A percentile compares a stretch with the other conserved stretches of the same genome.
Evolutionary conservation across 2,797 vertebrate genomes (phyloP).

Genomic region (Scomberomorus guttatus): DNA sequence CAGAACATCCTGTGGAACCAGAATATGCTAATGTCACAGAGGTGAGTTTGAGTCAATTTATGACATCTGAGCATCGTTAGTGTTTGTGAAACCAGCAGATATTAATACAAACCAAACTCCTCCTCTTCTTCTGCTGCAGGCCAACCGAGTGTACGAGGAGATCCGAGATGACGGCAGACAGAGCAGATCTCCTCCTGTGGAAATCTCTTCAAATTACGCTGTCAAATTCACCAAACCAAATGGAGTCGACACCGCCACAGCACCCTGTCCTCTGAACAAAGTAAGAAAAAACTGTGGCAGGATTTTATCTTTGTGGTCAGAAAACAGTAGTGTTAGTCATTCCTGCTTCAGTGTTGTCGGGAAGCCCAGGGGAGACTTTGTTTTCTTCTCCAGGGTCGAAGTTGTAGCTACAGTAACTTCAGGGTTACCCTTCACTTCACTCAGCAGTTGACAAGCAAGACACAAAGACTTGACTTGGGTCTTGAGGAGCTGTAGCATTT

Average conservation of each 20-base stretch:
- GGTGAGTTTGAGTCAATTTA: constrained; percentile 22
- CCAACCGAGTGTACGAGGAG: not conserved
- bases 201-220: not conserved
- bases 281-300: not conserved
- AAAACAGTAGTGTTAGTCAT: no score
- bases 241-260: not conserved
- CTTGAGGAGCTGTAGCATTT: no score
- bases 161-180: not conserved
- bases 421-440: no score
- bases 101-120: not conserved
- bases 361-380: no score
- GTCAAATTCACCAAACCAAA: not conserved
- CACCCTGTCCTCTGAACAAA: not conserved
- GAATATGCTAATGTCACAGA: accelerated
- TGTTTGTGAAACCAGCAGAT: not conserved
- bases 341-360: no score
- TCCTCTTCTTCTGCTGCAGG: constrained; percentile 8
- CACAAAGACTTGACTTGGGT: no score
- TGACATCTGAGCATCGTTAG: not conserved
- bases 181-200: not conserved
- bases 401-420: no score
- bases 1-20: constrained; percentile 5
- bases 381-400: no score
- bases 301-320: not conserved
- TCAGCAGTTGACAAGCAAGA: no score